Base-by-base conservation (phyloP, 2,888 invertebrate species). In the Amblyjoppa proteus region DNA sequence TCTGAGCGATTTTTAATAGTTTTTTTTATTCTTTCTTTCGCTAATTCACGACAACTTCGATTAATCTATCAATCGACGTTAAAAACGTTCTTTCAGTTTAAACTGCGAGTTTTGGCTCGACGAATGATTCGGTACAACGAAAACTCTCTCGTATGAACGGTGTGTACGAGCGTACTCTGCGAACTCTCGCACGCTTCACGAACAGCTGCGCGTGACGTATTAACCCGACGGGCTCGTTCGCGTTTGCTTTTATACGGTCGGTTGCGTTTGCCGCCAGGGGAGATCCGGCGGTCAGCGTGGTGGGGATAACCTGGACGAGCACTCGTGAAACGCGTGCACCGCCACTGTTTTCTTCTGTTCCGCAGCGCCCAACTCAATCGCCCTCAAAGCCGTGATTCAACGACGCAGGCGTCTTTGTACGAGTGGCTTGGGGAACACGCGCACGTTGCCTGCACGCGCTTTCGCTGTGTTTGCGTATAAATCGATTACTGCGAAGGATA, bases 291-390 rank as follows among this genome's bases (percentile, higher is more conserved):
- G n/a, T 25, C 20, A 28, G 38, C 13, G 64, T 5, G 53, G 87
- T 81, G 87, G 87, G 87, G 87, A 83, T 83, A 77, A 86, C 77
- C 84, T 83, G 79, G 84, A 81, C 74, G 88, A 87, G 80, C 92
- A 92, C 90, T 92, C 92, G 86, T 87, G 84, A 84, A 88, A 89
- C 91, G 90, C 93, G 91, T 93, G 93, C 91, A 88, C 85, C 13
- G 45, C 66, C 82, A 79, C 88, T 88, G 88, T 90, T 89, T 90
- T 89, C 87, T 82, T 86, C 71, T 84, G 81, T 82, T 87, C 77
- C 79, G 86, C 64, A 81, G 75, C 84, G 41, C 84, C 68, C 75
- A 83, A 76, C 28, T 64, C 83, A 76, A 76, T 66, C 70, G 69
- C 16, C 58, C 68, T 64, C 71, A 51, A 69, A 64, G 64, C 34